phyloP scores from a whole-genome alignment of 2,113 vertebrate genomes.

The Egretta garzetta region DNA sequence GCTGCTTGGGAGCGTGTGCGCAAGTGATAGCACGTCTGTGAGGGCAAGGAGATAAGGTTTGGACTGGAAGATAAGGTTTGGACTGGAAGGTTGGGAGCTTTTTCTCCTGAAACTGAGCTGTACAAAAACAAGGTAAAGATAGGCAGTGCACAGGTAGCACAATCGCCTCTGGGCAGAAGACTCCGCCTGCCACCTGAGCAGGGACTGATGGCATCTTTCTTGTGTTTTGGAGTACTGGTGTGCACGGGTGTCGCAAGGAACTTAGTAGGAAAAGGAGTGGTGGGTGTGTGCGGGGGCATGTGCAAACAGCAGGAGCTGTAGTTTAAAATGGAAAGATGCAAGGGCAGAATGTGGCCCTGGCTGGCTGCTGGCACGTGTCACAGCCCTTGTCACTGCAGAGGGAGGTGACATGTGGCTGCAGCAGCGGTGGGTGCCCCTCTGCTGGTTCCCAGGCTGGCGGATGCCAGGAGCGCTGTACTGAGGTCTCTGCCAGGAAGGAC shows the following conservation, averaged over 20 bases:
- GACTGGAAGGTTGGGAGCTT: background rate
- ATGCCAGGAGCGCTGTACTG: accelerated
- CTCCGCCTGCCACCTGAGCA: background rate
- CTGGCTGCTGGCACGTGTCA: background rate
- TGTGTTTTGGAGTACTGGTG: accelerated
- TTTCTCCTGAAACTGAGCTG: background rate
- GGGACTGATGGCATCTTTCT: background rate
- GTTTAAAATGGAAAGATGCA: background rate
- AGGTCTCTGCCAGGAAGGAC: background rate
- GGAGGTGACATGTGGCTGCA: background rate
- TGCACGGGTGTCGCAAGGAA: background rate
- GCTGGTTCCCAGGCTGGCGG: background rate
- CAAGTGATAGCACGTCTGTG: accelerated
- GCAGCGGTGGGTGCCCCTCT: background rate
- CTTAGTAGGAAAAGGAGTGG: background rate
- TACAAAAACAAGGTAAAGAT: background rate
- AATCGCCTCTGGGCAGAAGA: accelerated
- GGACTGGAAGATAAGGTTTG: background rate
- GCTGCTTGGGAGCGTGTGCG: accelerated
- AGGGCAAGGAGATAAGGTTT: background rate
- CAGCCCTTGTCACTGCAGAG: background rate
- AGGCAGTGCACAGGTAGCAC: accelerated
- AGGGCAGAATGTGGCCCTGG: background rate
- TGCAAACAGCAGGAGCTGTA: background rate
- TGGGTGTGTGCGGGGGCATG: accelerated